Conservation (phyloP, 2,113 vertebrate species). For the Vulpes lagopus region DNA sequence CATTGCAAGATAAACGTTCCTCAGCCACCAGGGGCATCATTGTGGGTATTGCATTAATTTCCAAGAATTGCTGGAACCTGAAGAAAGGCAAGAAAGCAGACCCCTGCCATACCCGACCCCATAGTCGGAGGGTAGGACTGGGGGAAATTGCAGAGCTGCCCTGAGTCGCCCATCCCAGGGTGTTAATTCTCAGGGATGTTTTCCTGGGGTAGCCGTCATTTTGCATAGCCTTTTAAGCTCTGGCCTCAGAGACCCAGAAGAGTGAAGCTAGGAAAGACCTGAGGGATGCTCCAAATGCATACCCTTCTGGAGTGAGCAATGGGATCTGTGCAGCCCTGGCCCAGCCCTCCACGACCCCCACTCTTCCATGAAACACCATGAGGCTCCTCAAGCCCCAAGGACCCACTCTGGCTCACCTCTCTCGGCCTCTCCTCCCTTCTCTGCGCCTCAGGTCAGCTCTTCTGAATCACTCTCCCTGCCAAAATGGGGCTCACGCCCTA, state of each 20-base stretch:
- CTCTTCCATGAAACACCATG: fast-evolving
- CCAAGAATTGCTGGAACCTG: background rate
- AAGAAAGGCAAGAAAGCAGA: background rate
- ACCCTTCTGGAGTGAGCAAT: background rate
- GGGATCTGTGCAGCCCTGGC: fast-evolving
- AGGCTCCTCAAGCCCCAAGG: background rate
- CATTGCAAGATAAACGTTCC: background rate
- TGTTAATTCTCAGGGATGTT: fast-evolving
- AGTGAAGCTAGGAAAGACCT: background rate
- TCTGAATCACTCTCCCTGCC: background rate
- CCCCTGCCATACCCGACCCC: too few relatives aligned
- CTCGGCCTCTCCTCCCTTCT: background rate
- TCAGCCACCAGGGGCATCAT: fast-evolving
- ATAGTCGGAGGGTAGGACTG: background rate
- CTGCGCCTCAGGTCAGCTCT: too few relatives aligned
- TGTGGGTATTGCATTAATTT: background rate
- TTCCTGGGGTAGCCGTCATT: fast-evolving
- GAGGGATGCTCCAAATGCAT: fast-evolving
- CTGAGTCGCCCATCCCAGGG: fast-evolving
- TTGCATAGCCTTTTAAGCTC: background rate
- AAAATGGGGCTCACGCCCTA: background rate
- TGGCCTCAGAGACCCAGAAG: background rate
- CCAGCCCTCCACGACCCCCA: too few relatives aligned
- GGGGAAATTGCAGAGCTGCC: background rate
- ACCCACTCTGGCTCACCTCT: background rate